Evolutionary conservation across 2,797 vertebrate species (phyloP), one percentile per base, ranked within the genome.

Genomic region (Micromesistius poutassou): DNA sequence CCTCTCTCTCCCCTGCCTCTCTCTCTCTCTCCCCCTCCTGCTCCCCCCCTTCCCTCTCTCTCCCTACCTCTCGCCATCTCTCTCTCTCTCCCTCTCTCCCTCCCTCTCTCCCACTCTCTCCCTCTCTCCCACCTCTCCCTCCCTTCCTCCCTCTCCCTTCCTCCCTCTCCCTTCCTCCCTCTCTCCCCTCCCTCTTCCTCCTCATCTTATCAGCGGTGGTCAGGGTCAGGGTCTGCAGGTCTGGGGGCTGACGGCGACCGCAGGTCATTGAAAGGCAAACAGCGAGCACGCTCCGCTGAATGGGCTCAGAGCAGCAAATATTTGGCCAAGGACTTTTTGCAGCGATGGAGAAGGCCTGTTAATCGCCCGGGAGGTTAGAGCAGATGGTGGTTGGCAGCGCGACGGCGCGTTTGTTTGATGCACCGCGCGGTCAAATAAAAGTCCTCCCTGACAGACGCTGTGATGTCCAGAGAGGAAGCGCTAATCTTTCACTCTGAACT

Each of bases 221-320:
- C 86, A 79, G 90, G 89, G 89, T 91, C 92, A 94, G 92, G 93
- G 93, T 92, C 93, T 93, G 90, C 90, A 91, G 93, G 92, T 91
- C 89, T 87, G 85, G 88, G 82, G 88, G 87, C 86, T 89, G 89
- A 91, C 90, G 90, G 90, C 91, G 91, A 91, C 89, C 91, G 87
- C 42, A 84, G 92, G 92, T 92, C 91, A 92, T 89, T 92, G 90
- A 89, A 91, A 89, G 82, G 89, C 92, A 94, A 94, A 95, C 92
- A 94, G 66, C 84, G 85, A 89, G 88, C 92, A 87, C 88, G 85
- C 88, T 90, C 88, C 87, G 90, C 86, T 88, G 88, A 92, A 91
- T 91, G 90, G 88, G 90, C 88, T 88, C 90, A 92, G 93, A 91
- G 92, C 89, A 86, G 89, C 91, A 94, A 94, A 94, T 93, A 94